Base-by-base conservation (phyloP, 2,797 vertebrate species). In the Naso thynnoides region DNA sequence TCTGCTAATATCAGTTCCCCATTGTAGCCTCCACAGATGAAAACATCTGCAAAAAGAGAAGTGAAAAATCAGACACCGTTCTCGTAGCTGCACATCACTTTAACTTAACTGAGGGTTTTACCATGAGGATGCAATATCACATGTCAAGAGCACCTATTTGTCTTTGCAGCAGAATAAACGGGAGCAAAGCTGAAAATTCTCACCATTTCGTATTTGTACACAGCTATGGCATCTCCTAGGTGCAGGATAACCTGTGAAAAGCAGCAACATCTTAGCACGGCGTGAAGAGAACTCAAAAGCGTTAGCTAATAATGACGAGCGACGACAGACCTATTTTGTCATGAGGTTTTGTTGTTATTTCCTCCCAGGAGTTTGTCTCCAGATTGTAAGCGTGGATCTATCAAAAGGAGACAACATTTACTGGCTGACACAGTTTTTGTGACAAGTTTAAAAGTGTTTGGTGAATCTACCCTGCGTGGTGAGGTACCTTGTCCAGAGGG, bases 281-380 rank as follows among this genome's bases (percentile, higher is more conserved):
- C 16, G 31, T 45, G 3, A 21, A 38, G 1, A 67, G 1, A 38
- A 63, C 8, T 44, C 16, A 23, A 31, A 18, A 61, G 18, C 2
- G 14, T 44, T 6, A 18, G 4, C 1, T 24, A 13, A 41, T 23
- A 21, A 62, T 24, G 11, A 47, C 0, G 2, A 39, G 39, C 42
- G 4, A 21, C 70, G 47, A 84, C 94, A 88, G 78, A 97, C 98
- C 98, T 83, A 98, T 96, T 95, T 98, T 98, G 81, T 97, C 97
- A 44, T 99, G 96, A 65, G 98, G 97, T 91, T 97, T 98, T 0
- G 98, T 99, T 70, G 94, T 75, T 31, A 99, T 98, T 88, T 98
- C 98, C 81, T 99, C 98, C 98, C 98, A 99, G 18, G 96, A 97
- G 87, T 99, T 99, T 16, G 97, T 99, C 93, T 99, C 98, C 74